phyloP scores from a whole-genome alignment of 2,113 vertebrate species.

The Empidonax traillii region DNA sequence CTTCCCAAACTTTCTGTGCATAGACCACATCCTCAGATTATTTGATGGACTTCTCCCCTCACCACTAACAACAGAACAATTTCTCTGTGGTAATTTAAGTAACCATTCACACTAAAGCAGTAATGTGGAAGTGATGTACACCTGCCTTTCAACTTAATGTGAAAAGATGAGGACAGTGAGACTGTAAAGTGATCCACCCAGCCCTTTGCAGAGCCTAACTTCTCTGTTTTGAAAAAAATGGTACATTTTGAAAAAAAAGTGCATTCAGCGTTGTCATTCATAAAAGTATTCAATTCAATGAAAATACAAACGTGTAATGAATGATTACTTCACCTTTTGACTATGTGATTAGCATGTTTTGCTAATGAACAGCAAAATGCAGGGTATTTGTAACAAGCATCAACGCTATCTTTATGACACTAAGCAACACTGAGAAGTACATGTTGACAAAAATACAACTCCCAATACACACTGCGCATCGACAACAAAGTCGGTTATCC shows the following conservation, averaged over 20 bases:
- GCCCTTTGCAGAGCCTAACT: background rate
- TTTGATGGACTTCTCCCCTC: background rate
- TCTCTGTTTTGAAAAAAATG: background rate
- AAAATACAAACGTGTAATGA: background rate
- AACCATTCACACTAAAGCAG: background rate
- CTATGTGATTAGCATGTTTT: background rate
- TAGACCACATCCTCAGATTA: background rate
- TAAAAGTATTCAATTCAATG: background rate
- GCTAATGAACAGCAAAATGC: background rate
- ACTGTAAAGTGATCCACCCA: background rate
- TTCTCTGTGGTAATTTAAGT: accelerated
- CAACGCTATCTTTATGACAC: background rate
- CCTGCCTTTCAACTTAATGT: background rate
- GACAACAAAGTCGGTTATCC: background rate
- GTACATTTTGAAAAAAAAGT: background rate
- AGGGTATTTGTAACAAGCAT: background rate
- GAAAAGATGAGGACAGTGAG: background rate
- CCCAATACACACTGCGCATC: background rate
- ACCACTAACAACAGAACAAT: background rate
- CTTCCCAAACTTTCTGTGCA: background rate
- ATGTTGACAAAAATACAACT: background rate
- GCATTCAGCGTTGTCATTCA: background rate
- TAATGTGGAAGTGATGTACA: background rate
- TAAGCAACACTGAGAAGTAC: background rate
- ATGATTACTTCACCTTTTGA: background rate